Percentiles rank a stretch among this genome's conserved stretches.
phyloP scores from a whole-genome alignment of 2,888 invertebrate genomes.

The Acrobasis repandana region DNA sequence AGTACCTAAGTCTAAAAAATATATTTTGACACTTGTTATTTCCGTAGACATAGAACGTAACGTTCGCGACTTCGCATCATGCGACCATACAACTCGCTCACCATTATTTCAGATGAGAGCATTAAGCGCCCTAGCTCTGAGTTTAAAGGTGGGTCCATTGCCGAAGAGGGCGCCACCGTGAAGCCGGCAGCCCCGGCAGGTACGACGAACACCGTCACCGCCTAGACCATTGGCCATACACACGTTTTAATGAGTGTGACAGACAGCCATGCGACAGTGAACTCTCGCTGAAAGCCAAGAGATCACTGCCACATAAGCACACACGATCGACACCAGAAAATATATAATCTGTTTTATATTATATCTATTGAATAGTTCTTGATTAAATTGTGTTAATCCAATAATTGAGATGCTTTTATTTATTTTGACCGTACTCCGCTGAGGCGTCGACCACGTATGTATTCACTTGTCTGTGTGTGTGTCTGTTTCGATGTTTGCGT shows the following conservation, averaged over 20 bases:
- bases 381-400: conserved; percentile 83
- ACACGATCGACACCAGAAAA: conserved; percentile 74
- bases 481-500: conserved; percentile 80
- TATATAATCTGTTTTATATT: conserved; percentile 81
- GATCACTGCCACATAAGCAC: conserved; percentile 75
- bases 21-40: conserved; percentile 25
- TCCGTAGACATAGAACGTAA: conserved; percentile 67
- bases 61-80: conserved; percentile 61
- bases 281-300: conserved; percentile 58
- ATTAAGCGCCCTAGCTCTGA: conserved; percentile 94
- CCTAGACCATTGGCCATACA: conserved; percentile 75
- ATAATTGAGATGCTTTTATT: conserved; percentile 82
- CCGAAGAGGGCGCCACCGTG: conserved; percentile 69
- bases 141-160: conserved; percentile 86
- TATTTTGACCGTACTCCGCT: conserved; percentile 81
- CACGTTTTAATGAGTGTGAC: conserved; percentile 71
- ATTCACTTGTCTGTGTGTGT: conserved; percentile 80
- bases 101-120: conserved; percentile 86
- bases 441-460: conserved; percentile 82
- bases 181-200: conserved; percentile 78
- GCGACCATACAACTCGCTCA: conserved; percentile 75
- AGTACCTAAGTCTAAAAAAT: not conserved
- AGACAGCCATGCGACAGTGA: conserved; percentile 73
- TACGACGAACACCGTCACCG: conserved; percentile 72
- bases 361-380: conserved; percentile 78